These are phyloP conservation scores for Peromyscus polionotus DNA, from an alignment of 2,113 vertebrate genomes.

Conservation along the genomic window DNA sequence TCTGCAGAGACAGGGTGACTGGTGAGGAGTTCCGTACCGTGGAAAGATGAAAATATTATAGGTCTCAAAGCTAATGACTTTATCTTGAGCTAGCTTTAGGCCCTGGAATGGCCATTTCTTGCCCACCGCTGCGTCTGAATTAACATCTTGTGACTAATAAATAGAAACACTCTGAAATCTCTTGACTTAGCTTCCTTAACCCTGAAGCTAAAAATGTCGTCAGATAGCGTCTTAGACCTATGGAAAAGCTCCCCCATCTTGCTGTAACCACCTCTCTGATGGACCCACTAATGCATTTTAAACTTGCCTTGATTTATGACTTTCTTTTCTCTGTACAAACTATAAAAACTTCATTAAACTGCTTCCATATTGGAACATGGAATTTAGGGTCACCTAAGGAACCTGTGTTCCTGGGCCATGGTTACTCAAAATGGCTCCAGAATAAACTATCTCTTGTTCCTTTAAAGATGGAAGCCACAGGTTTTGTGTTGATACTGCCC, in stretches of 20 bases:
- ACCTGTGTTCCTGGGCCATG: neutral
- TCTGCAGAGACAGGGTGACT: neutral
- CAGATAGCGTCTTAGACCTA: neutral
- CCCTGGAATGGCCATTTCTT: neutral
- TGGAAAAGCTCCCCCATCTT: neutral
- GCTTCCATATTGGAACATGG: neutral
- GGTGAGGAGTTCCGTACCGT: neutral
- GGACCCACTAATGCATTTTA: neutral
- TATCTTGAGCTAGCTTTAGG: neutral
- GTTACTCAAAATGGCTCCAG: neutral
- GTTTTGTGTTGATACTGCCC: neutral
- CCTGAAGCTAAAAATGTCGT: neutral
- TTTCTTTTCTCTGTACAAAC: neutral
- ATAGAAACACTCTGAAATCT: neutral
- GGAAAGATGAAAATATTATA: neutral
- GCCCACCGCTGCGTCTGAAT: neutral
- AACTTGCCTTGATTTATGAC: neutral
- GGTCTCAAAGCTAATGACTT: neutral
- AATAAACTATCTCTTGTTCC: neutral
- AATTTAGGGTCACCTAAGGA: neutral
- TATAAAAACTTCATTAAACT: neutral
- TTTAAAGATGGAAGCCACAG: neutral
- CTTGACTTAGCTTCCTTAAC: neutral
- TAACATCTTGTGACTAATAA: neutral
- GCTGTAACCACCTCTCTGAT: too few species aligned